These are phyloP conservation scores for Metalampra italica DNA, from an alignment of 2,888 invertebrate genomes.

Conservation along the genomic window DNA sequence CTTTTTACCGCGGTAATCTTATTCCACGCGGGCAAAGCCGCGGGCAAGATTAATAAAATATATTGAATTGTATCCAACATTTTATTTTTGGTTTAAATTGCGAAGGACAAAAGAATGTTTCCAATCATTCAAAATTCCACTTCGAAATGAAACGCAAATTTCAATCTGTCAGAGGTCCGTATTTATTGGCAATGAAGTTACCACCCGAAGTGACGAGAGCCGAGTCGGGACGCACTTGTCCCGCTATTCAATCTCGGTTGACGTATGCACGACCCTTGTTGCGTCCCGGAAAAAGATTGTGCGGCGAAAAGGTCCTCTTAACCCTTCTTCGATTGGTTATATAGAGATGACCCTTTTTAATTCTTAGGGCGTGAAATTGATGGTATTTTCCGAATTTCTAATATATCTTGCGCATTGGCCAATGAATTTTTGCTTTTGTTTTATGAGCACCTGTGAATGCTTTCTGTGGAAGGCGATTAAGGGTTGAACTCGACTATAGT, in stretches of 20 bases:
- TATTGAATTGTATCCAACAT: too few relatives aligned
- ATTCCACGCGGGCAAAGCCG: too few relatives aligned
- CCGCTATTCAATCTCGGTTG: background rate
- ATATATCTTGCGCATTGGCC: too few relatives aligned
- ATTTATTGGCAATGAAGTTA: background rate
- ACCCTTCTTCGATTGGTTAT: slow-evolving; percentile 31
- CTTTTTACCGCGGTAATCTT: too few relatives aligned
- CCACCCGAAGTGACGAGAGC: background rate
- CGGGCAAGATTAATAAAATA: too few relatives aligned
- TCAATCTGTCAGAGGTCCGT: background rate
- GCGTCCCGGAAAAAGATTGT: slow-evolving; percentile 17
- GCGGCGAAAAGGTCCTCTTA: slow-evolving; percentile 20
- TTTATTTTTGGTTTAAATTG: too few relatives aligned
- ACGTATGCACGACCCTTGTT: background rate
- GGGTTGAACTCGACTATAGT: too few relatives aligned
- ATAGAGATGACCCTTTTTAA: slow-evolving; percentile 20
- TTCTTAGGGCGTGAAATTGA: slow-evolving; percentile 3
- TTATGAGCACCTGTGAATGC: too few relatives aligned
- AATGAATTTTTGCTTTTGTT: too few relatives aligned
- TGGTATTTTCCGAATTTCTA: background rate
- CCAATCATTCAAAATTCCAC: too few relatives aligned
- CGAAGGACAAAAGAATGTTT: too few relatives aligned
- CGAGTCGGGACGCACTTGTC: background rate
- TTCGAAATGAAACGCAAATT: background rate
- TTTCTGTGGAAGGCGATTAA: too few relatives aligned